Base-by-base conservation (phyloP, 2,888 invertebrate genomes). In the Augochlorella aurata region DNA sequence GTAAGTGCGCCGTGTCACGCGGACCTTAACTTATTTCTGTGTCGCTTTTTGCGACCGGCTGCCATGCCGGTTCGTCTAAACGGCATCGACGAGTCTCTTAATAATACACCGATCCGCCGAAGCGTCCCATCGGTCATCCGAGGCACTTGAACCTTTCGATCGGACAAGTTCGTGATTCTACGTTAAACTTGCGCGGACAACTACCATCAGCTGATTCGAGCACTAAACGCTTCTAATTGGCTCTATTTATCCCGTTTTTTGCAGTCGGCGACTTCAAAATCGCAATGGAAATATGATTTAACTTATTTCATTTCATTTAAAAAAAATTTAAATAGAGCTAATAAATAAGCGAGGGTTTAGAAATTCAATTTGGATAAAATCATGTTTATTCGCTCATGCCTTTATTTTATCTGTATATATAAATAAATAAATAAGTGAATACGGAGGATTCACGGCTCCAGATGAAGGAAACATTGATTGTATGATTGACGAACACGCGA, bases 1-100 rank as follows among this genome's bases (percentile, higher is more conserved):
- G 54, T 71, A 71, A 71, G 58, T 71, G 71, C 71, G 71, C 71
- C 45, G 58, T 71, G 58, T 61, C 61, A 54, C 71, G 71, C 58
- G 58, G 63, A 63, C 18, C n/a, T 63, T 44, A 16, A 18, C 1
- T 63, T 63, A 58, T 63, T 63, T 44, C 44, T 44, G 63, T 63
- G 38, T 38, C 63, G 63, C 29, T 63, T 63, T 71, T 71, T 67
- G 49, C 67, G 21, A 18, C 24, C 21, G 16, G 49, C 67, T 16
- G 14, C 16, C 50, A 5, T 63, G 63, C 63, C 38, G 38, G 63
- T 38, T 63, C 44, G 63, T 63, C 63, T 63, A 63, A 38, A 63
- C 44, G 63, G 63, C 38, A 18, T 44, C 44, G 63, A 63, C n/a
- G 38, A 38, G 38, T 63, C 63, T 63, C 63, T 63, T 63, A 63